Percentiles rank a stretch among this genome's conserved stretches.
Conservation (phyloP, 2,888 invertebrate species). For the Cremastinae sp. region DNA sequence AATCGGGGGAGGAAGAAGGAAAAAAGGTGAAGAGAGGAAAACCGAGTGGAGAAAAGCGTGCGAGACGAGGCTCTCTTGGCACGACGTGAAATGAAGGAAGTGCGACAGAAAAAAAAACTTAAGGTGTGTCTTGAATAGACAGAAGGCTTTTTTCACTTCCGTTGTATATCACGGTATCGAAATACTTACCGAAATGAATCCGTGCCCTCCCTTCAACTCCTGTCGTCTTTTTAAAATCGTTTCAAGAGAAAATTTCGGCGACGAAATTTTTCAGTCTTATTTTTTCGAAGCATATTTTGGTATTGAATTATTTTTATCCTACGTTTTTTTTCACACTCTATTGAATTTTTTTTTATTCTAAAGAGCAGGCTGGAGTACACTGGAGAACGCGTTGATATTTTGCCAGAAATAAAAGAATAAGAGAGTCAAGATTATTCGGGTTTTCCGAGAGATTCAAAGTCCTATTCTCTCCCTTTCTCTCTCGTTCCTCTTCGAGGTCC, state of each 20-base stretch:
- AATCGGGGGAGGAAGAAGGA: conserved; percentile 20
- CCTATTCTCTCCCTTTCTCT: conserved; percentile 27
- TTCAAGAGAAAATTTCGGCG: too few species aligned
- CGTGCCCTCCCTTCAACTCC: background rate
- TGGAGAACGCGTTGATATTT: background rate
- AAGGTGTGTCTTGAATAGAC: conserved; percentile 25
- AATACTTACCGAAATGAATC: background rate
- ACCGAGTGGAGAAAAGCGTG: conserved; percentile 24
- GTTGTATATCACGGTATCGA: conserved; percentile 8
- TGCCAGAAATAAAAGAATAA: conserved; percentile 51
- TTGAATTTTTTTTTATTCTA: background rate
- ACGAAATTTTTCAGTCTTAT: too few species aligned
- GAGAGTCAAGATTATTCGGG: conserved; percentile 61
- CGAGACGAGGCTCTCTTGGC: conserved; percentile 29
- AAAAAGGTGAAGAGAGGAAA: background rate
- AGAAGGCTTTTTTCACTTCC: conserved; percentile 13
- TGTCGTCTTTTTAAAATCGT: conserved; percentile 15
- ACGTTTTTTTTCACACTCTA: background rate
- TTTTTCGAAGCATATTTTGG: too few species aligned
- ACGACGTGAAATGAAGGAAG: conserved; percentile 41
- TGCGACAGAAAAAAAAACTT: conserved; percentile 8
- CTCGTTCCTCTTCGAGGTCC: conserved; percentile 15
- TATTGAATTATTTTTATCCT: too few species aligned
- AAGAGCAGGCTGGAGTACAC: conserved; percentile 31
- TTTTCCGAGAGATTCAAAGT: conserved; percentile 75